These are phyloP conservation scores for Drosophila tripunctata DNA, from an alignment of 2,888 invertebrate genomes.

Conservation along the genomic window DNA sequence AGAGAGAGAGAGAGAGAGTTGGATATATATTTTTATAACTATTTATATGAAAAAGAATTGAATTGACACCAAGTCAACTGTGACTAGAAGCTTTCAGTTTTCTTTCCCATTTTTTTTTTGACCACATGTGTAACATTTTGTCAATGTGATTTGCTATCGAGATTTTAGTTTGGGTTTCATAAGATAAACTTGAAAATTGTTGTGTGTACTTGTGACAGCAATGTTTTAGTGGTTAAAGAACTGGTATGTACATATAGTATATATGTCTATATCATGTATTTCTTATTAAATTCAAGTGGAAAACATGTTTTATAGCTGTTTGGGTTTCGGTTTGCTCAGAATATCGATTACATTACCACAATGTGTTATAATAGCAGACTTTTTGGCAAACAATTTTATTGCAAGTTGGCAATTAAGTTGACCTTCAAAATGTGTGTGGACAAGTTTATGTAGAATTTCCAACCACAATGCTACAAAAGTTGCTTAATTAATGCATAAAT, in stretches of 20 bases:
- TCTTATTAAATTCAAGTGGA: background rate
- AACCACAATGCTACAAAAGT: too few relatives aligned
- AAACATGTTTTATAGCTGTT: background rate
- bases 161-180: constrained; percentile 7
- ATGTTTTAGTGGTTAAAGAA: background rate
- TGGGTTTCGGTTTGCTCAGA: background rate
- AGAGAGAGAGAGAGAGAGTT: constrained; percentile 2
- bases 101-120: background rate
- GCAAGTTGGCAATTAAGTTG: too few relatives aligned
- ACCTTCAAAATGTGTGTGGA: too few relatives aligned
- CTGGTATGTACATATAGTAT: too few relatives aligned
- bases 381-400: too few relatives aligned
- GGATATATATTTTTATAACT: background rate
- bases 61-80: constrained; percentile 11
- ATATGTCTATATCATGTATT: too few relatives aligned
- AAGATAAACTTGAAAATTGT: constrained; percentile 12
- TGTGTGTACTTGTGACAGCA: constrained; percentile 7
- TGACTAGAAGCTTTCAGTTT: constrained; percentile 2
- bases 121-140: constrained; percentile 36
- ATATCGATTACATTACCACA: background rate
- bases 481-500: too few relatives aligned
- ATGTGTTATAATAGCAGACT: too few relatives aligned
- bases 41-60: background rate
- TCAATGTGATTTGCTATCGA: constrained; percentile 29
- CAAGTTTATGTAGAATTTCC: too few relatives aligned